phyloP scores from a whole-genome alignment of 2,888 invertebrate species.

The Coleophora deauratella region DNA sequence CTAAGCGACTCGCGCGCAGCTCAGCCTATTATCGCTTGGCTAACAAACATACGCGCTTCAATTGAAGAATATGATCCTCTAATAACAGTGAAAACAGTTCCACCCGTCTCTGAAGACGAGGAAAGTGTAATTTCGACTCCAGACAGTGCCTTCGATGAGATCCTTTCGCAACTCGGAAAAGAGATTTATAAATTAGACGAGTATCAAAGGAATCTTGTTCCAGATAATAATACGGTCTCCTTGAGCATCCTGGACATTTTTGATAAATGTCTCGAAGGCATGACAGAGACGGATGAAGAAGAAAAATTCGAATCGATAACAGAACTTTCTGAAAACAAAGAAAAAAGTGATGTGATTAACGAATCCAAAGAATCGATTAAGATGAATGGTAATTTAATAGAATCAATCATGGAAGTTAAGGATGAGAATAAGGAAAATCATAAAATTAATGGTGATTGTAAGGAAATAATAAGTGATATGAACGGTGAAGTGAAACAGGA shows the following conservation, averaged over 20 bases:
- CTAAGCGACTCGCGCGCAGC: constrained; percentile 49
- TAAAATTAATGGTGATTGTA: constrained; percentile 1
- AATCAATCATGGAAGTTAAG: too few species aligned
- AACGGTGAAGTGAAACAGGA: constrained; percentile 13
- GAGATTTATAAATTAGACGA: constrained; percentile 66
- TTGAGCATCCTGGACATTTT: constrained; percentile 63
- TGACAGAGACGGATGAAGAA: constrained; percentile 24
- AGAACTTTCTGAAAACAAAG: not conserved
- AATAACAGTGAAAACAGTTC: constrained; percentile 35
- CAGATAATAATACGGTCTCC: constrained; percentile 45
- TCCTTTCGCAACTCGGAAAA: constrained; percentile 60
- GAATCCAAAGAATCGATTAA: not conserved
- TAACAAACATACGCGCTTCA: constrained; percentile 45
- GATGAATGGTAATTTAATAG: too few species aligned
- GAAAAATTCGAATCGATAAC: constrained; percentile 1
- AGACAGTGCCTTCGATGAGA: constrained; percentile 62
- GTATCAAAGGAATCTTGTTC: constrained; percentile 50
- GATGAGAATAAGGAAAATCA: constrained; percentile 7
- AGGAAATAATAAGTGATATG: constrained; percentile 10
- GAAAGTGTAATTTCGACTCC: constrained; percentile 26
- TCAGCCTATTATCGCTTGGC: constrained; percentile 58
- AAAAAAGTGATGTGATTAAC: not conserved
- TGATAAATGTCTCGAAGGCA: constrained; percentile 60
- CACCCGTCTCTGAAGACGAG: constrained; percentile 26
- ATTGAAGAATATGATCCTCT: constrained; percentile 65